phyloP scores from a whole-genome alignment of 1,140 invertebrate species.

The Phthorimaea operculella region DNA sequence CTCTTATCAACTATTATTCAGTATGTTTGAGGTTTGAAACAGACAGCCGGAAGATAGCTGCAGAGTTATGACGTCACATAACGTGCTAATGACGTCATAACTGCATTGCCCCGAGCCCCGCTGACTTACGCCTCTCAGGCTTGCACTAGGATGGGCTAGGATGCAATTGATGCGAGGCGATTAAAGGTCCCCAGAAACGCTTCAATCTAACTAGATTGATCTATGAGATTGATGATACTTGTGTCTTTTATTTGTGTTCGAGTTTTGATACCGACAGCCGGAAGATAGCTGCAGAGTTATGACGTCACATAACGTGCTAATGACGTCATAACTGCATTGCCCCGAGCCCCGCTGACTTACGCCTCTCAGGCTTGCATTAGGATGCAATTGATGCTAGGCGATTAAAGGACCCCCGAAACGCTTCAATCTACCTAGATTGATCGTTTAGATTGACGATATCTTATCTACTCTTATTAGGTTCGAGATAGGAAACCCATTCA shows the following conservation, averaged over 20 bases:
- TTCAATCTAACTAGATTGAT: no score
- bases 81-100: conserved; percentile 60
- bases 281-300: conserved; percentile 53
- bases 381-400: conserved; percentile 41
- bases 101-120: conserved; percentile 40
- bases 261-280: no score
- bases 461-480: no score
- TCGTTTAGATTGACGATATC: no score
- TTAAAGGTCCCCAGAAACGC: conserved; percentile 7
- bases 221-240: no score
- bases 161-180: conserved; percentile 42
- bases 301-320: conserved; percentile 60
- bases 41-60: conserved; percentile 49
- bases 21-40: no score
- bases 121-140: conserved; percentile 16
- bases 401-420: conserved; percentile 12
- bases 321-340: conserved; percentile 60
- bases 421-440: no score
- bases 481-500: no score
- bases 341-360: conserved; percentile 24
- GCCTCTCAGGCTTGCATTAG: background rate
- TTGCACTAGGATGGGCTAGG: background rate
- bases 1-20: no score
- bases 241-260: no score
- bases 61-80: conserved; percentile 59